These are phyloP conservation scores for Aptenodytes forsteri DNA, from an alignment of 2,113 vertebrate genomes.

Conservation along the genomic window DNA sequence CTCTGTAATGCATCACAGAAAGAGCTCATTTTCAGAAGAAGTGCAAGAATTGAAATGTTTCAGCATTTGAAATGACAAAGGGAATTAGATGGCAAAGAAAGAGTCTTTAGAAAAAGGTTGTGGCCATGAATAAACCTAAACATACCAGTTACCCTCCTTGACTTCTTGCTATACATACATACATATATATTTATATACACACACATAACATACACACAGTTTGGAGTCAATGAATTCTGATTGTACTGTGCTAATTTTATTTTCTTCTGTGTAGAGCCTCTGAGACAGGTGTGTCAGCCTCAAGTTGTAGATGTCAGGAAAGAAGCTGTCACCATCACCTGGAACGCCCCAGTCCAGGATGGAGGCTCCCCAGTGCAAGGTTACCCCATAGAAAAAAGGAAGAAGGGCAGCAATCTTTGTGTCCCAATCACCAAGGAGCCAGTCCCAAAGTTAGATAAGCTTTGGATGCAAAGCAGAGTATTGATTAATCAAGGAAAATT, in stretches of 20 bases:
- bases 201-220: background rate
- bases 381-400: slow-evolving; percentile 70
- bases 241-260: background rate
- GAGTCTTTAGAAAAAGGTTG: background rate
- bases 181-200: background rate
- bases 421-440: slow-evolving; percentile 66
- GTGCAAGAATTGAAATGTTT: background rate
- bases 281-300: slow-evolving; percentile 51
- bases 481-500: background rate
- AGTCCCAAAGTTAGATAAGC: slow-evolving; percentile 54
- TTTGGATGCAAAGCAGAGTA: slow-evolving; percentile 58
- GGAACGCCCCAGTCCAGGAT: slow-evolving; percentile 57
- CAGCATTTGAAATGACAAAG: background rate
- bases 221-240: background rate
- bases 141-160: background rate
- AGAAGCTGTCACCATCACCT: slow-evolving; percentile 68
- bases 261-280: slow-evolving; percentile 45
- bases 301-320: slow-evolving; percentile 70
- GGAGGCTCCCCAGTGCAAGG: slow-evolving; percentile 63
- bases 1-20: background rate
- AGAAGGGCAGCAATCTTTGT: slow-evolving; percentile 74
- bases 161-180: background rate
- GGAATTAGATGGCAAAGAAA: background rate
- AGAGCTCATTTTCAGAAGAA: background rate
- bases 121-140: background rate